phyloP scores from a whole-genome alignment of 2,113 vertebrate genomes.

The Atractosteus spatula region DNA sequence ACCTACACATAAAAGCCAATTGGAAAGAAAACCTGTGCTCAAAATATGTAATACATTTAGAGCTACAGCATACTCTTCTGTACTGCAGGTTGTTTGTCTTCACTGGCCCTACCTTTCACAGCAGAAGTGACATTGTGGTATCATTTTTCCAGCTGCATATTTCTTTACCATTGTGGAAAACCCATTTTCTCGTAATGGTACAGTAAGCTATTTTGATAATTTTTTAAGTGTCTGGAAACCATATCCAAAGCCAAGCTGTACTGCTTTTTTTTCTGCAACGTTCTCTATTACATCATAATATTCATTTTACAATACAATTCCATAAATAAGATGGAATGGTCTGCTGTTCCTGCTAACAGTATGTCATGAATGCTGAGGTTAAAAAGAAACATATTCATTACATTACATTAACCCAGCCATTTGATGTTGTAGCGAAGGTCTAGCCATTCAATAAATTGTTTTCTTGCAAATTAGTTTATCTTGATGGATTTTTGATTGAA shows the following conservation, averaged over 20 bases:
- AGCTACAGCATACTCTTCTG: neutral
- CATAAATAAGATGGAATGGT: constrained; percentile 19
- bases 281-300: constrained; percentile 13
- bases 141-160: neutral
- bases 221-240: constrained; percentile 8
- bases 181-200: neutral
- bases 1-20: too few species aligned
- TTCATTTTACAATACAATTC: constrained; percentile 16
- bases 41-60: neutral
- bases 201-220: neutral
- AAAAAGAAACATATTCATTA: constrained; percentile 23
- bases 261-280: neutral
- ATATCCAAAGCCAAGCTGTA: neutral
- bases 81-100: neutral
- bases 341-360: constrained; percentile 16
- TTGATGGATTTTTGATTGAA: constrained; percentile 25
- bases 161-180: neutral
- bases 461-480: constrained; percentile 25
- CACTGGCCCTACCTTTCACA: constrained; percentile 1
- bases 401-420: constrained; percentile 16
- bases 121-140: neutral
- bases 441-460: constrained; percentile 19
- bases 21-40: too few species aligned
- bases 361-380: constrained; percentile 20
- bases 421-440: constrained; percentile 19